These are phyloP conservation scores for Gymnoscelis rufifasciata DNA, from an alignment of 2,888 invertebrate genomes.

Conservation along the genomic window DNA sequence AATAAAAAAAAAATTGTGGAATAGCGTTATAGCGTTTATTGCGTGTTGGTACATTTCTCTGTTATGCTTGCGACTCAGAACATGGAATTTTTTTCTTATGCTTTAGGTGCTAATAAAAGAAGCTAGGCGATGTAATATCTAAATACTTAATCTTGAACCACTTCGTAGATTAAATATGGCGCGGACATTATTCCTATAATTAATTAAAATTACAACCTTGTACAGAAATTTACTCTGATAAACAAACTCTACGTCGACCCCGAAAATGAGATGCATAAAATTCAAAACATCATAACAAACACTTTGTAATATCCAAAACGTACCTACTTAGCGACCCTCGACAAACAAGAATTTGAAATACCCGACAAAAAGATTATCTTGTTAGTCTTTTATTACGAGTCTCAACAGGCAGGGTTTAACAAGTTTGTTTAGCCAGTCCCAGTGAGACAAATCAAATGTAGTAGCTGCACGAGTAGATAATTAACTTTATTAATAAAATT, in stretches of 20 bases:
- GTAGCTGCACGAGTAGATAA: neutral
- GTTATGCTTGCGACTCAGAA: too few relatives aligned
- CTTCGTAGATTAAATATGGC: too few relatives aligned
- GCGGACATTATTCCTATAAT: too few relatives aligned
- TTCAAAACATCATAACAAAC: conserved; percentile 1
- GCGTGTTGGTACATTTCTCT: too few relatives aligned
- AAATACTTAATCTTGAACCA: too few relatives aligned
- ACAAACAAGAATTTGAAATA: conserved; percentile 14
- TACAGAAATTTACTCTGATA: too few relatives aligned
- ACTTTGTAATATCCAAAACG: neutral
- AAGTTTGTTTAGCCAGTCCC: conserved; percentile 8
- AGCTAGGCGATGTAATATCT: too few relatives aligned
- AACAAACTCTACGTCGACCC: neutral
- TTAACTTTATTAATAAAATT: neutral
- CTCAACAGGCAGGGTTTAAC: conserved; percentile 1
- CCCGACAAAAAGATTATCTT: conserved; percentile 11
- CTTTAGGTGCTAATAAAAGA: too few relatives aligned
- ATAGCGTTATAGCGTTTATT: too few relatives aligned
- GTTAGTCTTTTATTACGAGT: conserved; percentile 8
- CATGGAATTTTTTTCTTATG: too few relatives aligned
- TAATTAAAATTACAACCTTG: too few relatives aligned
- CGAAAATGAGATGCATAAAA: conserved; percentile 8
- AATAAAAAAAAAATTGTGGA: too few relatives aligned
- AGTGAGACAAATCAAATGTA: conserved; percentile 9
- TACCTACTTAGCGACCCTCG: conserved; percentile 5